These are phyloP conservation scores for Panulirus ornatus DNA, from an alignment of 1,140 invertebrate species.

Conservation along the genomic window DNA sequence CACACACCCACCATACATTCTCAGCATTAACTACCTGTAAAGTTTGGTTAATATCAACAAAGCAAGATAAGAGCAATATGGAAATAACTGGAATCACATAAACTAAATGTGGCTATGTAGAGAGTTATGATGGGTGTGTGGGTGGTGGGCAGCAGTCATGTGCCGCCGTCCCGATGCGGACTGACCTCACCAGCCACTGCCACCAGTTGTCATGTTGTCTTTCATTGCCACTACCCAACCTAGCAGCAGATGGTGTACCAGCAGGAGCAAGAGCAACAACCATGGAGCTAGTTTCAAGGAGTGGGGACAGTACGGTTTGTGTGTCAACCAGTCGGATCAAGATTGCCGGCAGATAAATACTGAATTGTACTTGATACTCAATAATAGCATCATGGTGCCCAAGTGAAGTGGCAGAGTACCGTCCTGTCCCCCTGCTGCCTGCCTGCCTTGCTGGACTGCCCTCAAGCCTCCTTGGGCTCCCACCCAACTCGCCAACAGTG, in stretches of 20 bases:
- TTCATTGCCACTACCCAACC: constrained; percentile 72
- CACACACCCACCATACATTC: constrained; percentile 48
- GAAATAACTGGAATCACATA: constrained; percentile 26
- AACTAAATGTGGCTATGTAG: neutral
- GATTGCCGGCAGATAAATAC: constrained; percentile 2
- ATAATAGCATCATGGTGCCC: constrained; percentile 48
- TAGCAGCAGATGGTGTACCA: constrained; percentile 66
- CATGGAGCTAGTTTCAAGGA: constrained; percentile 13
- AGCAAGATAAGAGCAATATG: constrained; percentile 15
- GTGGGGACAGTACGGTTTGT: constrained; percentile 55
- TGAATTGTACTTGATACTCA: constrained; percentile 31
- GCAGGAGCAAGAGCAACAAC: constrained; percentile 60
- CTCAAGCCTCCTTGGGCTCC: constrained; percentile 50
- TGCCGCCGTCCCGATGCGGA: constrained; percentile 70
- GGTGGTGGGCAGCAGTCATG: constrained; percentile 54
- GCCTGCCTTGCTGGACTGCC: constrained; percentile 68
- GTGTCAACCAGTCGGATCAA: neutral
- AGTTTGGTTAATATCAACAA: neutral
- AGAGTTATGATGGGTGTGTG: constrained; percentile 51
- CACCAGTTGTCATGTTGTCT: constrained; percentile 73
- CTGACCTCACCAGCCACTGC: constrained; percentile 72
- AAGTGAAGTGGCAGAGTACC: constrained; percentile 63
- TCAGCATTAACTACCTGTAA: neutral
- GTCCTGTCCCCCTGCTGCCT: constrained; percentile 68
- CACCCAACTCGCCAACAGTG: constrained; percentile 63